Evolutionary conservation across 2,888 invertebrate species (phyloP).

Genomic region (Bibio marci): DNA sequence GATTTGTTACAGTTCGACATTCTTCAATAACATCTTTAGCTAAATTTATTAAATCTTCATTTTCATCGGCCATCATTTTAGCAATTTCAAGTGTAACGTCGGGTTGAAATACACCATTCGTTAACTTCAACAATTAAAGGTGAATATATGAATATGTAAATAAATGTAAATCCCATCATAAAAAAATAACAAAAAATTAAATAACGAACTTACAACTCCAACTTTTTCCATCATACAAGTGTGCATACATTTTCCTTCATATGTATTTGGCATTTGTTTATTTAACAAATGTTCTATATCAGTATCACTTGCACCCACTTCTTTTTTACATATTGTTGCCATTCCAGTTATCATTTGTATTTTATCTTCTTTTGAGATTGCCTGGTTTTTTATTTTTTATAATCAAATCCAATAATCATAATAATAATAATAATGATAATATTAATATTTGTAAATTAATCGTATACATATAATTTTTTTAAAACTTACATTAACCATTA

Average conservation of each 20-base stretch:
- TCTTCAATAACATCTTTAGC: slow-evolving; percentile 1
- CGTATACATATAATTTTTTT: too few relatives aligned
- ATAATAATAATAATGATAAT: too few relatives aligned
- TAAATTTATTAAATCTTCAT: not conserved
- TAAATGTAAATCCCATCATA: not conserved
- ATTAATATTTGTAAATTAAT: too few relatives aligned
- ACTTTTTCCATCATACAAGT: slow-evolving; percentile 23
- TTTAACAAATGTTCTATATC: slow-evolving; percentile 20
- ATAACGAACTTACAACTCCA: slow-evolving; percentile 17
- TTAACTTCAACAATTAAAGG: slow-evolving; percentile 20
- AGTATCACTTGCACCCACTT: slow-evolving; percentile 23
- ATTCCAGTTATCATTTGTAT: too few relatives aligned
- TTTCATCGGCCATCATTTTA: slow-evolving; percentile 12
- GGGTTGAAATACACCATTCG: slow-evolving; percentile 15
- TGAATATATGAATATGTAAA: slow-evolving; percentile 10
- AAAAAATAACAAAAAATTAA: not conserved
- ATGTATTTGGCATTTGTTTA: slow-evolving; percentile 14
- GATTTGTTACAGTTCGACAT: not conserved
- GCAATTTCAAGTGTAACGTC: slow-evolving; percentile 9
- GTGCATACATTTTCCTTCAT: slow-evolving; percentile 23
- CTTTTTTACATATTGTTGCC: slow-evolving; percentile 14
- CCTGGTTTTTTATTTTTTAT: too few relatives aligned
- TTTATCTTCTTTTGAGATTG: too few relatives aligned
- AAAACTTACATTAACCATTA: too few relatives aligned
- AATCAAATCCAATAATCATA: too few relatives aligned